These are phyloP conservation scores for Drosophila grimshawi DNA, from an alignment of 1,140 invertebrate species.

Conservation along the genomic window DNA sequence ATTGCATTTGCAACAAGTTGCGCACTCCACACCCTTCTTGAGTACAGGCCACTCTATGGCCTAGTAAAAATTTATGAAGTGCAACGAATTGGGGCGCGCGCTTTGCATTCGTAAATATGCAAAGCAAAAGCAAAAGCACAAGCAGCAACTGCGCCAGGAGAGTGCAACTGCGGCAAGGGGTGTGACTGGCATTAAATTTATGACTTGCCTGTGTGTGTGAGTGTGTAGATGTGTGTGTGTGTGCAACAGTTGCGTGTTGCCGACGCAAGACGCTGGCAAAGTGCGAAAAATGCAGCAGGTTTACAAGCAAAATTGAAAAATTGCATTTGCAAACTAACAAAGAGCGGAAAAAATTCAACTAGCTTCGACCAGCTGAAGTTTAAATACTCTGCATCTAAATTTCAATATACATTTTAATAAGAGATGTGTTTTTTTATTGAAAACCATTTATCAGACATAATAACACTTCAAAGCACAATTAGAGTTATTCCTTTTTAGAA, in stretches of 20 bases:
- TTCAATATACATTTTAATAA: not conserved
- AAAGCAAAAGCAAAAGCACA: slow-evolving; percentile 24
- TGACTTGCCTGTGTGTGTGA: not conserved
- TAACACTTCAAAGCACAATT: too few species aligned
- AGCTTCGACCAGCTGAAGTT: not conserved
- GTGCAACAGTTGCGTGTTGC: slow-evolving; percentile 56
- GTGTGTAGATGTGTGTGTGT: not conserved
- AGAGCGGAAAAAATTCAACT: not conserved
- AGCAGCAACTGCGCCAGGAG: not conserved
- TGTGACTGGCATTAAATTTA: slow-evolving; percentile 46
- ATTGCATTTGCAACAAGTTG: slow-evolving; percentile 20
- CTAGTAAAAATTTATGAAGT: slow-evolving; percentile 80
- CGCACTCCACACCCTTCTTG: not conserved
- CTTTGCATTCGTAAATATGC: slow-evolving; percentile 58
- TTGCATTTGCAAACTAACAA: slow-evolving; percentile 31
- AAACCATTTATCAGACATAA: too few species aligned
- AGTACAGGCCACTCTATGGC: not conserved
- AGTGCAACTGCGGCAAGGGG: not conserved
- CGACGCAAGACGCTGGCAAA: slow-evolving; percentile 27
- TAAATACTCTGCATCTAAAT: slow-evolving; percentile 38
- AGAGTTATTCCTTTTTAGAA: too few species aligned
- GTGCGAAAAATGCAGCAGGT: slow-evolving; percentile 64
- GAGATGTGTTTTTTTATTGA: too few species aligned
- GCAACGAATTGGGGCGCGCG: slow-evolving; percentile 69
- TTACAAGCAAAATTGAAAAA: slow-evolving; percentile 69